Evolutionary conservation across 2,888 invertebrate genomes (phyloP), one percentile per base, ranked within the genome.

Genomic region (Campaea margaritaria): DNA sequence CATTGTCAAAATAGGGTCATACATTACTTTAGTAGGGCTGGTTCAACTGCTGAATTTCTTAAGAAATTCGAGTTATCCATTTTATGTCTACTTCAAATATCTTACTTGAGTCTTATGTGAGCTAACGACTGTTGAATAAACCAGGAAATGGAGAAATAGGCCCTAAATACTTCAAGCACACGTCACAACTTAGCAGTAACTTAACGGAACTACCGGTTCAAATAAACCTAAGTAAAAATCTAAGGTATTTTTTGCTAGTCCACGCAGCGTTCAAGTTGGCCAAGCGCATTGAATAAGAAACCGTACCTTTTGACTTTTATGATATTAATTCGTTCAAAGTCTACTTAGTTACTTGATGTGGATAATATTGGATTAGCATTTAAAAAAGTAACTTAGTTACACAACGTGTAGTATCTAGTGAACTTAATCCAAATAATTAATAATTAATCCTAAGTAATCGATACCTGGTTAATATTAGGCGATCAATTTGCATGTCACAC

Each of bases 91-190:
- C 7, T 3, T 39, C 31, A 31, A 1, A 31, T 9, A 31, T 31
- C 31, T 31, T 1, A 9, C 10, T 31, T 21, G 4, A 1, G 0
- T 39, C 13, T 3, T 13, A 13, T 8, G 39, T n/a, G 39, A 4
- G 8, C 39, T 8, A 39, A 12, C 10, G 21, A n/a, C 21, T 11
- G 27, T 16, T n/a, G n/a, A 27, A n/a, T 34, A 43, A 21, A 31
- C 39, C 47, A 44, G 58, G 58, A 53, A 53, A 44, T 59, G 13
- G 28, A 28, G 48, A 13, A 39, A 45, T n/a, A 28, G 14, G 39
- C 48, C 39, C 49, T 49, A 53, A 59, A 59, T 49, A 49, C 39
- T 49, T 44, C 34, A 53, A 28, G 38, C 15, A 14, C 39, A 13
- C 11, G 12, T 5, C 16, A 47, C 21, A 28, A 38, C 36, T 28